Evolutionary conservation across 35 echinoderm and acorn worm species (phyloP).

Genomic region (Strongylocentrotus purpuratus): DNA sequence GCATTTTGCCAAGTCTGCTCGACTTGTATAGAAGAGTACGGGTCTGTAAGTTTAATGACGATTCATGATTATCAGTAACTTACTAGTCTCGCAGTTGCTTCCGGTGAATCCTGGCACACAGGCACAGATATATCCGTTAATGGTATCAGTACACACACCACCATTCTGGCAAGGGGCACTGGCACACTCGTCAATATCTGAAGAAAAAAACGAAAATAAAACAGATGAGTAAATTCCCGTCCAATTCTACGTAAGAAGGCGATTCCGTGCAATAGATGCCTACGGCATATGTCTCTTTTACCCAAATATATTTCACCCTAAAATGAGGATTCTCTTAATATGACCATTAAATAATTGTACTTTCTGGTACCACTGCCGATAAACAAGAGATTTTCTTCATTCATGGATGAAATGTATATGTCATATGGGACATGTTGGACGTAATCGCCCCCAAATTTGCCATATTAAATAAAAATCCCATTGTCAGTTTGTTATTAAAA

Average conservation of each 20-base stretch:
- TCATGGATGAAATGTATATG: not conserved
- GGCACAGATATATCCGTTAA: slow-evolving; percentile 68
- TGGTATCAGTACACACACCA: slow-evolving; percentile 68
- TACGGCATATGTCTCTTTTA: not conserved
- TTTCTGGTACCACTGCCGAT: too few relatives aligned
- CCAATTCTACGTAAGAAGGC: too few relatives aligned
- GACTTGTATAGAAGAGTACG: not conserved
- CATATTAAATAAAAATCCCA: too few relatives aligned
- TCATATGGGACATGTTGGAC: too few relatives aligned
- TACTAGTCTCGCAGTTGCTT: slow-evolving; percentile 63
- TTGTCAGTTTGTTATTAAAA: too few relatives aligned
- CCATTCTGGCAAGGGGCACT: slow-evolving; percentile 78
- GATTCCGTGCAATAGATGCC: not conserved
- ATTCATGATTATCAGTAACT: not conserved
- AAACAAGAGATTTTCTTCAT: too few relatives aligned
- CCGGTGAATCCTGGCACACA: slow-evolving; percentile 64
- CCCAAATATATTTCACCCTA: not conserved
- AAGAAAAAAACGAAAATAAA: not conserved
- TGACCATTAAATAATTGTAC: not conserved
- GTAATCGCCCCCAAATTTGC: too few relatives aligned
- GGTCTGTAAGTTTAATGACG: not conserved
- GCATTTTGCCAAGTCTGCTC: not conserved
- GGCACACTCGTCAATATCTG: slow-evolving; percentile 89
- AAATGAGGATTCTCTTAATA: not conserved
- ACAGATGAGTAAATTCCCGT: not conserved